Base-by-base conservation (phyloP, 2,113 vertebrate genomes). In the Lepisosteus oculatus region DNA sequence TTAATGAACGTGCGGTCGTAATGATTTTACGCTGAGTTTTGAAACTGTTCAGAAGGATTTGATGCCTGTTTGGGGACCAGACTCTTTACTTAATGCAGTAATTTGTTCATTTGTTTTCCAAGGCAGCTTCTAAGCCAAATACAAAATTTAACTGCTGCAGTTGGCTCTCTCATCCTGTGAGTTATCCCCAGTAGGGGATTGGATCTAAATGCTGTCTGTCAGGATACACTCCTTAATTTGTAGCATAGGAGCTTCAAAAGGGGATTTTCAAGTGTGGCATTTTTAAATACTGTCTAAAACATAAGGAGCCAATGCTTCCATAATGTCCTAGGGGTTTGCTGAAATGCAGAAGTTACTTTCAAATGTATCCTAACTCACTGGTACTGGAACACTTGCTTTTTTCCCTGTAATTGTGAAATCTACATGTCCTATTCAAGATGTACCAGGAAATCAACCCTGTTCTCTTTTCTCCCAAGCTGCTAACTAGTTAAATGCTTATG, bases 321-420 rank as follows among this genome's bases (percentile, higher is more conserved):
- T 41, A 59, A 44, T 68, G 41, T 44, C 59, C 51, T 59, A 68
- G 45, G 29, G 67, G 61, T 74, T 67, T 69, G 43, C 41, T 74
- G 66, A 74, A 74, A 69, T 74, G 11, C 63, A n/a, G 72, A 65
- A 69, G 59, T 8, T 57, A 61, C 67, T 64, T 69, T n/a, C 55
- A 62, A 74, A 55, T 43, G 29, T 6, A 11, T 2, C 11, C 72
- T 14, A 8, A 3, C 4, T 68, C 14, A 29, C 59, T 61, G 66
- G 13, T 57, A 62, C 42, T 63, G 43, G 47, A 11, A 9, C 41
- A 11, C 72, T 44, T 74, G 3, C 55, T 47, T 29, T 47, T 59
- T 12, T 43, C 55, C 4, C 42, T 4, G 8, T 43, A 14, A 63
- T 17, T 66, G 55, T 57, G 14, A 55, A 6, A 65, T 43, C 54